Evolutionary conservation across 2,113 vertebrate species (phyloP).

Genomic region (Clarias magur): DNA sequence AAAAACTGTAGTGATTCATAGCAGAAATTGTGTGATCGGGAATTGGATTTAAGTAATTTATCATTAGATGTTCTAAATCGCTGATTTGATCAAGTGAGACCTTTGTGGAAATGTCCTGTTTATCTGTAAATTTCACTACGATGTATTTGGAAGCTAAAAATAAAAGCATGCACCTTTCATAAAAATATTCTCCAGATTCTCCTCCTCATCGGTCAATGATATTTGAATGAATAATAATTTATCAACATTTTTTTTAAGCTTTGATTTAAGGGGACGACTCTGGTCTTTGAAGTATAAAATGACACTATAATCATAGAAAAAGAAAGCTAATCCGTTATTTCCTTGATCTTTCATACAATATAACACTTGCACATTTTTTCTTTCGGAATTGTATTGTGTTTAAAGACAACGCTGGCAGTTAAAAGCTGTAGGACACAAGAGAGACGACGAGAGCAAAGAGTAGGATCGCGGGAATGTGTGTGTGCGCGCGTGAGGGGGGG

Average conservation of each 20-base stretch:
- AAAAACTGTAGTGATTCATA: too few relatives aligned
- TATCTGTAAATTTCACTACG: not conserved
- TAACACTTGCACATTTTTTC: not conserved
- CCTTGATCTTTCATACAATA: not conserved
- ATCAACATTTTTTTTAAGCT: not conserved
- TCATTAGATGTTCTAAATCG: not conserved
- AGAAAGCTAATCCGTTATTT: not conserved
- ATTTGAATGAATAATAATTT: not conserved
- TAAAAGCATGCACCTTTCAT: not conserved
- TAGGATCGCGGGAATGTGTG: conserved; percentile 12
- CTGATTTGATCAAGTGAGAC: not conserved
- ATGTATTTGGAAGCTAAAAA: not conserved
- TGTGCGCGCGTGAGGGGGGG: conserved; percentile 20
- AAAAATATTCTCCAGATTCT: not conserved
- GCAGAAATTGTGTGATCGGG: not conserved
- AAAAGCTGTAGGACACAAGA: conserved; percentile 54
- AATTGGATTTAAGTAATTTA: too few relatives aligned
- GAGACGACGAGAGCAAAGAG: conserved; percentile 25
- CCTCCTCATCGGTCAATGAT: not conserved
- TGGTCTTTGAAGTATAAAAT: not conserved
- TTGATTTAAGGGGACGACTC: not conserved
- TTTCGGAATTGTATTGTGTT: conserved; percentile 21
- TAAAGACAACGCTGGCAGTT: conserved; percentile 55
- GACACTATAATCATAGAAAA: not conserved
- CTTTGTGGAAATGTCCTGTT: not conserved